Evolutionary conservation across 2,797 vertebrate genomes (phyloP), one percentile per base, ranked within the genome.

Genomic region (Muraenolepis orangiensis): DNA sequence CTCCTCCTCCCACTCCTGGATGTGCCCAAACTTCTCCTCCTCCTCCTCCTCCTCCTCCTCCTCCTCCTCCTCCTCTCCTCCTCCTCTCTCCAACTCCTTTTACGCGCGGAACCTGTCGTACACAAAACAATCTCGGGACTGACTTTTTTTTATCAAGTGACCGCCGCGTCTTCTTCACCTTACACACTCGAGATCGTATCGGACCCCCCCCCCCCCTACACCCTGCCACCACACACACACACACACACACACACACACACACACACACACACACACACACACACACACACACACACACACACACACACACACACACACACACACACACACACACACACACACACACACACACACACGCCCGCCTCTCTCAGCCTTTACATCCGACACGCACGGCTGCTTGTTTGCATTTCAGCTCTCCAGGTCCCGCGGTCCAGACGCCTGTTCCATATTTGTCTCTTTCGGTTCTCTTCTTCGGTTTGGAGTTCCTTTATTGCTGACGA

Each of bases 31-130:
- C 93, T 89, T 31, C 28, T 14, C 82, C 87, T 78, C 86, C 81
- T 85, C 88, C n/a, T 89, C 83, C 87, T 80, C 51, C 46, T 46
- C 46, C 46, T 57, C 46, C n/a, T n/a, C n/a, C n/a, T n/a, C n/a
- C n/a, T n/a, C n/a, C 46, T 80, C 72, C 85, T 81, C 82, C 76
- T 82, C 85, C 87, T 31, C 28, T 14, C 82, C 87, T 78, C 86
- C 81, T 85, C 88, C n/a, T 89, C 83, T 87, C 80, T n/a, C n/a
- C 86, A 91, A 91, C 89, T 91, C 90, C 85, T 83, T 87, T 80
- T 78, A 82, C 84, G 86, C 85, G 84, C 68, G 57, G 86, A n/a
- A 90, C 82, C 82, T 84, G 79, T 79, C 82, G n/a, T n/a, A 84
- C 76, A 82, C 78, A 84, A 84, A 85, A 81, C 81, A 80, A 87